Conservation (phyloP, 2,888 invertebrate genomes). For the Eupithecia abbreviata region DNA sequence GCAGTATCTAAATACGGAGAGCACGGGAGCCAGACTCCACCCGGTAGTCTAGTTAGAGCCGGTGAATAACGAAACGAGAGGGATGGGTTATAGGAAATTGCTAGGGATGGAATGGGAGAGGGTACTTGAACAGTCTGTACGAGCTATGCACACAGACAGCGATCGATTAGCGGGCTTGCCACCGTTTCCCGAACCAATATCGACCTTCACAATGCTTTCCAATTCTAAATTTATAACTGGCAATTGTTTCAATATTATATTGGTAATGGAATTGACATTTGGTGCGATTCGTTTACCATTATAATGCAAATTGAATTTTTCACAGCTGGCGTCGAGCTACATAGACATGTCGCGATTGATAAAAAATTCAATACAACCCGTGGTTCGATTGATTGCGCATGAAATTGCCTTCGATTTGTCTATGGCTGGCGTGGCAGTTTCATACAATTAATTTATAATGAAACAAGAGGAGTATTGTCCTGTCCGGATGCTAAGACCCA, state of each 20-base stretch:
- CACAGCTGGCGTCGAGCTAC: constrained; percentile 17
- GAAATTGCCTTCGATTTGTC: constrained; percentile 7
- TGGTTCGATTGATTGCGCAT: constrained; percentile 2
- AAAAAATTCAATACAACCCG: constrained; percentile 17
- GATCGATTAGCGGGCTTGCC: constrained; percentile 78
- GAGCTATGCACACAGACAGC: constrained; percentile 77
- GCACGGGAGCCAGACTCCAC: constrained; percentile 74
- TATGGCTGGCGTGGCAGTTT: neutral
- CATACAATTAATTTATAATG: neutral
- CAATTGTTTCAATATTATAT: constrained; percentile 62
- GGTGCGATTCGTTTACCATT: constrained; percentile 32
- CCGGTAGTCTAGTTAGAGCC: constrained; percentile 74
- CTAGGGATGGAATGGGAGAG: constrained; percentile 68
- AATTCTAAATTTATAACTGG: constrained; percentile 68
- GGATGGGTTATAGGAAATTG: constrained; percentile 68
- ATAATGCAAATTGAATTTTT: constrained; percentile 22
- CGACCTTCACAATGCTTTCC: constrained; percentile 67
- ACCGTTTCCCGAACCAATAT: constrained; percentile 72
- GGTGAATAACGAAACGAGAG: constrained; percentile 77
- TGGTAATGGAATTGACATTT: constrained; percentile 52
- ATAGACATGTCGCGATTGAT: constrained; percentile 14
- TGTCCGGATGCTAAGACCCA: neutral
- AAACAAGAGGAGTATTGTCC: neutral
- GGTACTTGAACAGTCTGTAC: constrained; percentile 68
- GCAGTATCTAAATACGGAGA: constrained; percentile 81